Conservation (phyloP, 2,113 vertebrate genomes). For the Acrocephalus arundinaceus region DNA sequence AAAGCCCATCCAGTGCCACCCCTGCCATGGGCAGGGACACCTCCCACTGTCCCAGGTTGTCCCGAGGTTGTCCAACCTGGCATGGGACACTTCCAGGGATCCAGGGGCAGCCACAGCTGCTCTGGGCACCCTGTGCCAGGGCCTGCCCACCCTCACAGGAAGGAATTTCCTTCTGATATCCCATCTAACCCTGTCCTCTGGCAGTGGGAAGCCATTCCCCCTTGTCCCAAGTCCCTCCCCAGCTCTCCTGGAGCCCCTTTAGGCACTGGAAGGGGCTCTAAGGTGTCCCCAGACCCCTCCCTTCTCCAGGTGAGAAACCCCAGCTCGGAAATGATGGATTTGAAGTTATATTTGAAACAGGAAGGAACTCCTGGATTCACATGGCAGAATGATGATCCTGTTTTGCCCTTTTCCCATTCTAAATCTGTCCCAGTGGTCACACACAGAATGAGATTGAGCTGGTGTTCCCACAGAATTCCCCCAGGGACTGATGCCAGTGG, state of each 20-base stretch:
- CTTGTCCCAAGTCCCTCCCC: neutral
- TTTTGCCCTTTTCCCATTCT: neutral
- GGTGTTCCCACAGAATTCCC: neutral
- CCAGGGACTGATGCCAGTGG: neutral
- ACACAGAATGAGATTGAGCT: neutral
- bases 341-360: neutral
- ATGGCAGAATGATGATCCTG: neutral
- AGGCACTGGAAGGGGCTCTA: neutral
- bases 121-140: too few relatives aligned
- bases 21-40: too few relatives aligned
- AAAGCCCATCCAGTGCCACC: too few relatives aligned
- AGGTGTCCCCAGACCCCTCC: neutral
- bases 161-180: rapidly evolving
- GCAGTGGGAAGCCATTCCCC: neutral
- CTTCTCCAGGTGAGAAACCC: neutral
- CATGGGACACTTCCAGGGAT: too few relatives aligned
- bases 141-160: too few relatives aligned
- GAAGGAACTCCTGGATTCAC: neutral
- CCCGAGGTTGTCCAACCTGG: too few relatives aligned
- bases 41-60: too few relatives aligned
- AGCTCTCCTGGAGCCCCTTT: neutral
- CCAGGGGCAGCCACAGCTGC: too few relatives aligned
- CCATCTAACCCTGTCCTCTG: rapidly evolving
- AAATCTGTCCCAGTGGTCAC: neutral
- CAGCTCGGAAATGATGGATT: neutral